A percentile compares a stretch with the other conserved stretches of the same genome.
phyloP scores from a whole-genome alignment of 1,140 invertebrate species.

The Bombus pyrosoma region DNA sequence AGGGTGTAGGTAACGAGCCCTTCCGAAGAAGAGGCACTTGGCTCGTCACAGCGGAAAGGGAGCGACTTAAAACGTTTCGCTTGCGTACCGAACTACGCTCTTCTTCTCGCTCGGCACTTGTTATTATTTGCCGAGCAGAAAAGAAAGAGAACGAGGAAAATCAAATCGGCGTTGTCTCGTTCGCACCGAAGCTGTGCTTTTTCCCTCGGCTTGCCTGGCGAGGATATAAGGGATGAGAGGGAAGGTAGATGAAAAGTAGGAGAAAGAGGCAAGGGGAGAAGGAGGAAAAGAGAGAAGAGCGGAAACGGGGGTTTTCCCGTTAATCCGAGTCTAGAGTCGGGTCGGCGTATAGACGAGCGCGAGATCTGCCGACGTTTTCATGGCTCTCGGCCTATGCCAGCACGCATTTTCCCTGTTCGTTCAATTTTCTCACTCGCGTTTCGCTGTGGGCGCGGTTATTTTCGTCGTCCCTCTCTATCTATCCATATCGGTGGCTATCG shows the following conservation, averaged over 20 bases:
- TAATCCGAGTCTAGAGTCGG: conserved; percentile 29
- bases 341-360: conserved; percentile 18
- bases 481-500: background rate
- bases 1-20: conserved; percentile 24
- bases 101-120: background rate
- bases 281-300: too few relatives aligned
- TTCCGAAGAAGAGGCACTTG: conserved; percentile 33
- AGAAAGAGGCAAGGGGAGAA: background rate
- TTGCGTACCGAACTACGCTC: background rate
- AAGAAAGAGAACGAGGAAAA: conserved; percentile 5
- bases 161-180: background rate
- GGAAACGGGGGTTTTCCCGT: conserved; percentile 16
- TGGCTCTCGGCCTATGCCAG: conserved; percentile 11
- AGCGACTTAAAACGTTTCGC: conserved; percentile 12
- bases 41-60: background rate
- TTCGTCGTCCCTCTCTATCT: conserved; percentile 4
- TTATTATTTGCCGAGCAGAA: conserved; percentile 21
- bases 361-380: conserved; percentile 44
- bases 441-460: conserved; percentile 27
- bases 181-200: background rate
- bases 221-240: background rate
- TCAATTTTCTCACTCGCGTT: conserved; percentile 42
- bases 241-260: background rate
- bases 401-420: conserved; percentile 17
- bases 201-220: background rate